Percentiles rank a stretch among this genome's conserved stretches.
Evolutionary conservation across 2,888 invertebrate genomes (phyloP).

Genomic region (Spodoptera picta): DNA sequence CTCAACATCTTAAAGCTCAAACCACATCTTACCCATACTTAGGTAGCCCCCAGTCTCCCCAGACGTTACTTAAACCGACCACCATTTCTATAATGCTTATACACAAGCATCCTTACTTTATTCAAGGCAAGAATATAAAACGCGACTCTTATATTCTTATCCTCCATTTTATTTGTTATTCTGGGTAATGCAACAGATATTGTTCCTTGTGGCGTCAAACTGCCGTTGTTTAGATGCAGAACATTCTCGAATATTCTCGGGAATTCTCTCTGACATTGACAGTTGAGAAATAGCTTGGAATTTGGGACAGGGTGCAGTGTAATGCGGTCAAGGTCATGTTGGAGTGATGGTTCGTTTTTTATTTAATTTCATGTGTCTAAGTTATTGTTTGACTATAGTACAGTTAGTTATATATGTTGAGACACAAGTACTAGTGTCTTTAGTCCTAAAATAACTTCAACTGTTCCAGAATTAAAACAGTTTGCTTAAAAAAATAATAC

Average conservation of each 20-base stretch:
- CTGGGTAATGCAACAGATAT: slow-evolving; percentile 9
- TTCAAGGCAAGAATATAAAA: slow-evolving; percentile 33
- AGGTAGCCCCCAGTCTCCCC: slow-evolving; percentile 23
- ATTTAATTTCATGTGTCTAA: background rate
- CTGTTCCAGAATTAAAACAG: too few species aligned
- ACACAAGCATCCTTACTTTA: slow-evolving; percentile 31
- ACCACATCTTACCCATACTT: slow-evolving; percentile 8
- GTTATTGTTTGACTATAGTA: too few species aligned
- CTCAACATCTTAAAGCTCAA: background rate
- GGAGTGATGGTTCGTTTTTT: background rate
- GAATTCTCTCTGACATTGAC: slow-evolving; percentile 8
- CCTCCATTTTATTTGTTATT: slow-evolving; percentile 24
- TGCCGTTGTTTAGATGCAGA: slow-evolving; percentile 11
- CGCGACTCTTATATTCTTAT: slow-evolving; percentile 41
- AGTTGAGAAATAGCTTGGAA: slow-evolving; percentile 1
- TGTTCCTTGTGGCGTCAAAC: slow-evolving; percentile 5
- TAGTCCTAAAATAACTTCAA: too few species aligned
- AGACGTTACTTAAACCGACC: slow-evolving; percentile 27
- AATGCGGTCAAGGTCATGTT: background rate
- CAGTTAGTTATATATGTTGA: too few species aligned
- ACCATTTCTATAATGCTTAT: slow-evolving; percentile 45
- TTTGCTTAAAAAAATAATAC: too few species aligned
- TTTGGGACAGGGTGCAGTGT: background rate
- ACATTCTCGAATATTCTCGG: slow-evolving; percentile 7
- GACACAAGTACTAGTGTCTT: too few species aligned